Conservation (phyloP, 2,888 invertebrate species). For the Laothoe populi region DNA sequence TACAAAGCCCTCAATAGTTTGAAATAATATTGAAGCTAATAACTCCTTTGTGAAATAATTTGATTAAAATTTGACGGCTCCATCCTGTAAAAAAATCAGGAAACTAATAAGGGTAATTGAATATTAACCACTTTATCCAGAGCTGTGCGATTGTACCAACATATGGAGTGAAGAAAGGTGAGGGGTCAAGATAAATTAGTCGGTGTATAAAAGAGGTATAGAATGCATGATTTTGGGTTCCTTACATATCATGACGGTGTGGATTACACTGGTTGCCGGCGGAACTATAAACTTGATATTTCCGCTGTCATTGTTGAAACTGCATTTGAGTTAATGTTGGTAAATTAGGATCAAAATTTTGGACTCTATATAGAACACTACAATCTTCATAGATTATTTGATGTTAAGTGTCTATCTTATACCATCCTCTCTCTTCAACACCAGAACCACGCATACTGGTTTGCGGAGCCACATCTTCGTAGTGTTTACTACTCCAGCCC, state of each 20-base stretch:
- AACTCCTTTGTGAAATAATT: constrained; percentile 68
- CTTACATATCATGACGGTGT: constrained; percentile 72
- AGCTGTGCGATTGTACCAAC: constrained; percentile 39
- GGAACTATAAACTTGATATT: constrained; percentile 73
- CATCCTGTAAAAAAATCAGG: constrained; percentile 73
- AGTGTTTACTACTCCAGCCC: too few species aligned
- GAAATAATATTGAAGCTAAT: constrained; percentile 45
- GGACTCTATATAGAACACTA: too few species aligned
- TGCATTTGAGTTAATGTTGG: constrained; percentile 1
- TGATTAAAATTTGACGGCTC: constrained; percentile 80
- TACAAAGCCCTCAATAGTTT: neutral
- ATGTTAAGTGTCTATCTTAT: too few species aligned
- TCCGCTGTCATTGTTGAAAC: constrained; percentile 48
- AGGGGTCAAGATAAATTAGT: constrained; percentile 2
- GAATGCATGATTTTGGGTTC: constrained; percentile 62
- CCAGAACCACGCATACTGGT: too few species aligned
- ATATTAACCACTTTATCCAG: constrained; percentile 45
- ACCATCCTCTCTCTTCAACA: too few species aligned
- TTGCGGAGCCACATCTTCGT: too few species aligned
- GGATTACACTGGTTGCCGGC: constrained; percentile 56
- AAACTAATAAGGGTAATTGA: constrained; percentile 53
- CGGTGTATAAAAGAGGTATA: constrained; percentile 27
- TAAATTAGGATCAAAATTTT: too few species aligned
- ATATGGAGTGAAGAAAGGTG: neutral
- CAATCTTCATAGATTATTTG: too few species aligned